A percentile compares a stretch with the other conserved stretches of the same genome.
Conservation (phyloP, 1,140 invertebrate genomes). For the Cydia pomonella region DNA sequence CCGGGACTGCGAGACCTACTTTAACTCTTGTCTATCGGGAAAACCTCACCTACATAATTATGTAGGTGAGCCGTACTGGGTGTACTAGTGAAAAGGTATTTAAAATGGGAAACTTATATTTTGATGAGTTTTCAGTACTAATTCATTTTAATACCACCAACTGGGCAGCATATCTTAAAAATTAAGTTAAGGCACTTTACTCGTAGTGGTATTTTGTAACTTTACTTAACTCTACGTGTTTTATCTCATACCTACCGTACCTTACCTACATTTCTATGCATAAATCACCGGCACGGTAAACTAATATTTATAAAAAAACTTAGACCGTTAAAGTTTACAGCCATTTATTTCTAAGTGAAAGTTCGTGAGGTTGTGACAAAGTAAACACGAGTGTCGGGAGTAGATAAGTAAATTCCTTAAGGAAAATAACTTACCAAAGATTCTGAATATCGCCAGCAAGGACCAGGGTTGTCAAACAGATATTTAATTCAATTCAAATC, state of each 20-base stretch:
- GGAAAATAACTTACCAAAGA: background rate
- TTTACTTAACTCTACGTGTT: too few relatives aligned
- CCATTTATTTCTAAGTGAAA: constrained; percentile 6
- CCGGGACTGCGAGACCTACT: background rate
- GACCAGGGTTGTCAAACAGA: background rate
- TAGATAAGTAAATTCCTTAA: constrained; percentile 5
- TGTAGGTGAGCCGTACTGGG: too few relatives aligned
- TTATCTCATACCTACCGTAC: too few relatives aligned
- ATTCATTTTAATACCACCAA: too few relatives aligned
- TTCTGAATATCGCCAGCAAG: background rate
- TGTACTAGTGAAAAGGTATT: background rate
- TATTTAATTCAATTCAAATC: background rate
- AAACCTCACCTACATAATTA: background rate
- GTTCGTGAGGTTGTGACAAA: background rate
- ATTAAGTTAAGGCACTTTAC: too few relatives aligned
- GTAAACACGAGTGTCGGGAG: constrained; percentile 18
- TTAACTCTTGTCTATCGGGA: background rate
- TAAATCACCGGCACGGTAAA: too few relatives aligned
- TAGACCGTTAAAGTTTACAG: background rate
- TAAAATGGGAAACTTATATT: too few relatives aligned
- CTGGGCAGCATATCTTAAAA: too few relatives aligned
- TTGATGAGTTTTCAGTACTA: too few relatives aligned
- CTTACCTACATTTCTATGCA: too few relatives aligned
- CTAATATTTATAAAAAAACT: background rate
- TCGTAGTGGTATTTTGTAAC: too few relatives aligned